These are phyloP conservation scores for Cryptoblepharus egeriae DNA, from an alignment of 2,797 vertebrate genomes.

Conservation along the genomic window DNA sequence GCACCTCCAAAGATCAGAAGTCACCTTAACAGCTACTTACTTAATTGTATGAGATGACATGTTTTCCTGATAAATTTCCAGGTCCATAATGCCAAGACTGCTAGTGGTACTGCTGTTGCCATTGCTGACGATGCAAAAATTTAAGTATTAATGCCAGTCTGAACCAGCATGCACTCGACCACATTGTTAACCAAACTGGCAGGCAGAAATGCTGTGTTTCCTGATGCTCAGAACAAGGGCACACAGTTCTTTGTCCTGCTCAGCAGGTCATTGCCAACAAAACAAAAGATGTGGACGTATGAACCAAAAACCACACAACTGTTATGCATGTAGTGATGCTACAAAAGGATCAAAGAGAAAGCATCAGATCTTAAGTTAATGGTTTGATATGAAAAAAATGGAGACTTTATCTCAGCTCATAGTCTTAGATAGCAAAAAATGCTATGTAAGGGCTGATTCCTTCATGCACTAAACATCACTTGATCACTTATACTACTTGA, in stretches of 20 bases:
- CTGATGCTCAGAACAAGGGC: conserved; percentile 18
- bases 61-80: conserved; percentile 91
- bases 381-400: conserved; percentile 19
- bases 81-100: conserved; percentile 90
- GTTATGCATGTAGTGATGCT: conserved; percentile 18
- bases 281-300: conserved; percentile 19
- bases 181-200: conserved; percentile 37
- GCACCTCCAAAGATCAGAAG: conserved; percentile 64
- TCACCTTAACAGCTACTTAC: conserved; percentile 80
- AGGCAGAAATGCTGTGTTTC: not conserved
- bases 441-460: conserved; percentile 2
- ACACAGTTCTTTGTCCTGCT: not conserved
- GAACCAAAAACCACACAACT: conserved; percentile 23
- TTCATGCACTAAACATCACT: not conserved
- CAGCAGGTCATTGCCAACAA: conserved; percentile 44
- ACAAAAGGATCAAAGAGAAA: not conserved
- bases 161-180: conserved; percentile 52
- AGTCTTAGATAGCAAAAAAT: conserved; percentile 18
- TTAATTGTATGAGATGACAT: conserved; percentile 84
- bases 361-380: not conserved
- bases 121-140: conserved; percentile 89
- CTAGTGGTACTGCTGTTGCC: conserved; percentile 94
- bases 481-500: not conserved
- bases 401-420: conserved; percentile 1
- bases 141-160: conserved; percentile 77